Percentiles rank a stretch among this genome's conserved stretches.
These are phyloP conservation scores for Drosophila mimica DNA, from an alignment of 2,888 invertebrate species.

Conservation along the genomic window DNA sequence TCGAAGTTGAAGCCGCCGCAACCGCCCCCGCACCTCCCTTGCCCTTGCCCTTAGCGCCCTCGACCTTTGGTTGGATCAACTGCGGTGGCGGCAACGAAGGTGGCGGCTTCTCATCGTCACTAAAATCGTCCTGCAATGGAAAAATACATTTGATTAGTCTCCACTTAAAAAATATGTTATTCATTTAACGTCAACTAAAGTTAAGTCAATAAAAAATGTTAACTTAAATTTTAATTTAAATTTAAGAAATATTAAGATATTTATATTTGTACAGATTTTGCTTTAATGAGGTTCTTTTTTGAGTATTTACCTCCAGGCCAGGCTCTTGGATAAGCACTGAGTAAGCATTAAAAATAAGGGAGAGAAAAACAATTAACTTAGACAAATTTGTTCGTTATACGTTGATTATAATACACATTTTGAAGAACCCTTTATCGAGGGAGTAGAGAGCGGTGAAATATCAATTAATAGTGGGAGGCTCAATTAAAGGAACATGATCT, in stretches of 20 bases:
- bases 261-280: not conserved
- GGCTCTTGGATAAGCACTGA: constrained; percentile 84
- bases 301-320: constrained; percentile 82
- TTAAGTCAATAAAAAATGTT: not conserved
- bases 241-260: not conserved
- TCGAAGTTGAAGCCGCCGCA: constrained; percentile 63
- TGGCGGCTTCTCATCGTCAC: constrained; percentile 81
- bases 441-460: constrained; percentile 49
- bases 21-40: constrained; percentile 37
- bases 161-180: not conserved
- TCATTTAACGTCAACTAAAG: not conserved
- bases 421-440: constrained; percentile 32
- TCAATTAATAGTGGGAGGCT: constrained; percentile 41
- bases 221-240: not conserved
- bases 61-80: constrained; percentile 42
- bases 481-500: constrained; percentile 32
- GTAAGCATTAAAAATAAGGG: constrained; percentile 71
- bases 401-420: constrained; percentile 9
- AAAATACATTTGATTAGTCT: not conserved
- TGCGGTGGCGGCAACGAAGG: constrained; percentile 80
- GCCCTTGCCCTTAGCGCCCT: not conserved
- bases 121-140: constrained; percentile 78
- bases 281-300: not conserved
- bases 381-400: constrained; percentile 20
- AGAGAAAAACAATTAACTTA: constrained; percentile 58